Percentiles rank a stretch among this genome's conserved stretches.
phyloP scores from a whole-genome alignment of 2,888 invertebrate species.

The Trissolcus japonicus region DNA sequence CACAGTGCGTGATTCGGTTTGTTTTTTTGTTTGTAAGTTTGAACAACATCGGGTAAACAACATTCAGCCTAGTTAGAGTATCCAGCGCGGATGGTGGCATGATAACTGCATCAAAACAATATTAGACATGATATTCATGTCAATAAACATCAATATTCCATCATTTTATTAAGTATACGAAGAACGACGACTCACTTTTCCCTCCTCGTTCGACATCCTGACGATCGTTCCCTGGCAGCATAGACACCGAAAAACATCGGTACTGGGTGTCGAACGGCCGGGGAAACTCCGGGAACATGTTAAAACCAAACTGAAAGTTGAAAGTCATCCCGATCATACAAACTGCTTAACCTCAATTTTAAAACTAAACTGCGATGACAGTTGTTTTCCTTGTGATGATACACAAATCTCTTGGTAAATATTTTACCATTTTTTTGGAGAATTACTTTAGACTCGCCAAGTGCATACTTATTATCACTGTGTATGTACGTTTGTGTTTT shows the following conservation, averaged over 20 bases:
- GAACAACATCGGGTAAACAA: constrained; percentile 99
- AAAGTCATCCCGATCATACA: constrained; percentile 63
- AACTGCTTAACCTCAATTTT: constrained; percentile 34
- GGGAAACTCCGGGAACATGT: constrained; percentile 90
- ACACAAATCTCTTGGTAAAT: constrained; percentile 15
- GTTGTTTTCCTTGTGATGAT: constrained; percentile 16
- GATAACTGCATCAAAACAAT: constrained; percentile 83
- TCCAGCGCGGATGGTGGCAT: constrained; percentile 98
- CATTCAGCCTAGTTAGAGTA: constrained; percentile 92
- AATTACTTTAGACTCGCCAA: constrained; percentile 11
- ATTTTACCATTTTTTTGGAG: constrained; percentile 44
- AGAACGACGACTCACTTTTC: constrained; percentile 94
- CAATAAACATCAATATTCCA: not conserved
- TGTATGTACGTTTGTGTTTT: no score
- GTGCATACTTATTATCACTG: no score
- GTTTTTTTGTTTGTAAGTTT: constrained; percentile 93
- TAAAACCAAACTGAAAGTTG: constrained; percentile 90
- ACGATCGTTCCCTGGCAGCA: constrained; percentile 95
- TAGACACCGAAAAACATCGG: constrained; percentile 94
- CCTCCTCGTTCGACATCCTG: constrained; percentile 97
- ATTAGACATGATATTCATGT: constrained; percentile 18
- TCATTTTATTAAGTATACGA: no score
- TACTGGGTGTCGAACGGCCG: constrained; percentile 90
- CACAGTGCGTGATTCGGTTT: constrained; percentile 74
- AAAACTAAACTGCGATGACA: constrained; percentile 23